Evolutionary conservation across 64 coral and sea anemone genomes (phyloP).

Genomic region (Astreopora myriophthalma): DNA sequence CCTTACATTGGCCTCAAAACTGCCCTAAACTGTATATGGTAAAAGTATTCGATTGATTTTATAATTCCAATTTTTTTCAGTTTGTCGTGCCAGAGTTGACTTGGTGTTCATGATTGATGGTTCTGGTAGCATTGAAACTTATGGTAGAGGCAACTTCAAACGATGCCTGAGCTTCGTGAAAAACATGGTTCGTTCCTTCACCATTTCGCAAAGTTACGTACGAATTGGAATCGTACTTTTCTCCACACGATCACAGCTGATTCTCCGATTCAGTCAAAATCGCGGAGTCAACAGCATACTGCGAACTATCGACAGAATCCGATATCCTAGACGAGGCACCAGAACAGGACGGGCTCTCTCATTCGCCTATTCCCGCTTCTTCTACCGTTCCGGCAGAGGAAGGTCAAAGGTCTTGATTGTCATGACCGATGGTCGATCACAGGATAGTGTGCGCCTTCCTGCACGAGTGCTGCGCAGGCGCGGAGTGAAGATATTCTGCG

Average conservation of each 20-base stretch:
- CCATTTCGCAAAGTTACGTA: conserved; percentile 38
- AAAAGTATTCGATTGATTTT: neutral
- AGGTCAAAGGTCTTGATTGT: conserved; percentile 39
- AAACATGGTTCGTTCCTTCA: conserved; percentile 84
- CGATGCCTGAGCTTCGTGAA: conserved; percentile 84
- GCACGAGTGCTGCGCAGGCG: neutral
- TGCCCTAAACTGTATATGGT: neutral
- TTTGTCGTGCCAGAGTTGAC: conserved; percentile 75
- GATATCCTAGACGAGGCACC: conserved; percentile 75
- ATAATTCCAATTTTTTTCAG: conserved; percentile 19
- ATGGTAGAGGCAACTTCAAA: conserved; percentile 80
- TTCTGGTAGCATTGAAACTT: conserved; percentile 83
- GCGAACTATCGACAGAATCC: conserved; percentile 38
- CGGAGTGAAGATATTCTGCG: conserved; percentile 61
- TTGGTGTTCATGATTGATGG: conserved; percentile 82
- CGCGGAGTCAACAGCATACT: conserved; percentile 32
- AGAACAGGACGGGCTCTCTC: conserved; percentile 59
- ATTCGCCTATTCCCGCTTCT: neutral
- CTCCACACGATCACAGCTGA: conserved; percentile 20
- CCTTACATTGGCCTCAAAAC: no score
- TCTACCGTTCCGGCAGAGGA: conserved; percentile 8
- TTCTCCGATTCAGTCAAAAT: conserved; percentile 54
- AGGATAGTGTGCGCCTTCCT: conserved; percentile 60
- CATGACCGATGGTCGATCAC: conserved; percentile 79
- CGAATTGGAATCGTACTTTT: conserved; percentile 64